Base-by-base conservation (phyloP, 2,888 invertebrate genomes). In the Leptopilina myrica region DNA sequence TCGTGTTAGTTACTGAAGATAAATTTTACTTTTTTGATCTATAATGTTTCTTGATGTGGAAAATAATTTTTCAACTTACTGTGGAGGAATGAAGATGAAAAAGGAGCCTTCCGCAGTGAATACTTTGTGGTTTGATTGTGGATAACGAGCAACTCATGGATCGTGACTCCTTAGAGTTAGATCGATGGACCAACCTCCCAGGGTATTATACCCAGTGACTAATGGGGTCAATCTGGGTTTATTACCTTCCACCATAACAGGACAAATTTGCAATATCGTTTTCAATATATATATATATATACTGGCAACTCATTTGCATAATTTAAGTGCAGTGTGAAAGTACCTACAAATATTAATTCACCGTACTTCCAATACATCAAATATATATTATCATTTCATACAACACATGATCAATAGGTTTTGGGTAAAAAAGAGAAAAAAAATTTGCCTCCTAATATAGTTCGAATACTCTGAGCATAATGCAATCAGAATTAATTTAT, bases 191-290 rank as follows among this genome's bases (percentile, higher is more conserved):
- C 69, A 14, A 73, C 15, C 26, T 73, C 56, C 49, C 14, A 56
- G 33, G 56, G 26, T 73, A 73, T 73, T 73, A 56, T 73, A 53
- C 26, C 2, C 33, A 56, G 56, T 56, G 56, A 73, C 73, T 73
- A 56, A 73, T 73, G 56, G 73, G 73, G 73, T 56, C 73, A 73
- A 73, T 56, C 73, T 56, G 9, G 73, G 9, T 73, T 73, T 73
- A 73, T 73, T 73, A 73, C 73, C 73, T 56, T 73, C 73, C 14
- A 69, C 20, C 46, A 46, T 69, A 73, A 26, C 7, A 73, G 33
- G 33, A 56, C 56, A 53, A 73, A 73, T 73, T 73, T 73, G 56
- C 73, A 49, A 73, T 73, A 73, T 53, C 20, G 69, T 33, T 56
- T 26, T 53, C 69, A 73, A 73, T 73, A 73, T 43, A 43, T 73